These are phyloP conservation scores for Drosophila lutescens DNA, from an alignment of 2,888 invertebrate genomes.

Conservation along the genomic window DNA sequence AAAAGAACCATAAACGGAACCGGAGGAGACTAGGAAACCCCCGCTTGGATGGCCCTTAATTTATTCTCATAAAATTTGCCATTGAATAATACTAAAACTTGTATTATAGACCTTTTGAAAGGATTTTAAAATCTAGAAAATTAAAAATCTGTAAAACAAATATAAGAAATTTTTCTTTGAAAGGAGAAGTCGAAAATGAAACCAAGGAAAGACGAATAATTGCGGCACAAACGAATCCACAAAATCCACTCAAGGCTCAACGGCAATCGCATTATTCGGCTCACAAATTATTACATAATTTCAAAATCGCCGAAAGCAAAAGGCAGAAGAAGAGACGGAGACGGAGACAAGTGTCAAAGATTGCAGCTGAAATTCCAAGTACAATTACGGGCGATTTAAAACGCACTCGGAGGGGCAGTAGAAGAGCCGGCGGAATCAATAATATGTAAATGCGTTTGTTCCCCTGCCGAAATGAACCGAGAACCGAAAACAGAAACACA, in stretches of 20 bases:
- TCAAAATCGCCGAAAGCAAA: constrained; percentile 20
- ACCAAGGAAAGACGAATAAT: constrained; percentile 38
- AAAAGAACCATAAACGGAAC: not conserved
- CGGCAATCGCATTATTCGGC: constrained; percentile 28
- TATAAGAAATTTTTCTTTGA: not conserved
- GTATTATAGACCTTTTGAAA: no score
- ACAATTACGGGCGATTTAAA: constrained; percentile 45
- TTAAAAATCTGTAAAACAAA: no score
- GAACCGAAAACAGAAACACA: constrained; percentile 39
- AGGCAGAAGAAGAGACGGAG: not conserved
- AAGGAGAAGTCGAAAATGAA: not conserved
- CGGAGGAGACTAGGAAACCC: not conserved
- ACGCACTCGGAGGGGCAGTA: constrained; percentile 17
- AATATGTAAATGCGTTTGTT: constrained; percentile 76
- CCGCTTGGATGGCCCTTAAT: not conserved
- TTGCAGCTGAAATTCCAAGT: constrained; percentile 61
- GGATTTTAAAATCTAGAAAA: no score
- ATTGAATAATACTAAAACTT: no score
- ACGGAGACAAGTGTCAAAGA: constrained; percentile 48
- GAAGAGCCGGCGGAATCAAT: constrained; percentile 31
- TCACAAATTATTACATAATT: constrained; percentile 56
- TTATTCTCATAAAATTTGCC: not conserved
- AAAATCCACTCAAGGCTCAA: constrained; percentile 15
- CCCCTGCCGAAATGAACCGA: constrained; percentile 61
- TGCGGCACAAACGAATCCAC: not conserved